Base-by-base conservation (phyloP, 2,113 vertebrate species). In the Tangachromis dhanisi region DNA sequence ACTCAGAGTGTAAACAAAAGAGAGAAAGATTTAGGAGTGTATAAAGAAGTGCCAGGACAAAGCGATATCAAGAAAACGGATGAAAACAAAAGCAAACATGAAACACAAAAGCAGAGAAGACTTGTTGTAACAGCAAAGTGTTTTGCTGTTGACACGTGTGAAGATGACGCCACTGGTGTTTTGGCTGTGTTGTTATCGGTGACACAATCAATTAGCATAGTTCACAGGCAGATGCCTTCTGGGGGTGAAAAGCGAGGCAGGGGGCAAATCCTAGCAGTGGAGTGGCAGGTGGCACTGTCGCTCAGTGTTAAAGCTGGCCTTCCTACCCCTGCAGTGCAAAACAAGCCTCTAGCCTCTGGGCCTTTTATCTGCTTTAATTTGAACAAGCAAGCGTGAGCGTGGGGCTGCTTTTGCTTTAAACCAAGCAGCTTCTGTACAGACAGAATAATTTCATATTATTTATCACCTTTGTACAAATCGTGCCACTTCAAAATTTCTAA, bases 201-300 rank as follows among this genome's bases (percentile, higher is more conserved):
- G 94, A 95, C 92, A 90, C 85, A 90, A 86, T 92, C 86, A 91
- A 92, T 95, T 94, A 95, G 89, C 57, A 81, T 42, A 91, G 90
- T 91, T 93, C 87, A 81, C 55, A 88, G 91, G 90, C 80, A 87
- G 87, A 93, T 85, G 84, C 68, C 87, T 88, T 90, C 83, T 61
- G 84, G 90, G 90, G 90, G 89, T 81, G 89, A 91, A 87, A 90
- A 54, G 83, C 14, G 8, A 89, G 55, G 89, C 84, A 53, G 93
- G 88, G 88, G 91, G 89, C 91, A 91, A 83, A 91, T 92, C 92
- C 85, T 82, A 81, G 80, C 91, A 85, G 86, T 79, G 79, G 92
- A 94, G 94, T 93, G 93, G 91, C 95, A 95, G 94, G 92, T 95
- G 95, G 94, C 87, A 73, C 88, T 85, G 90, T 78, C 35, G 47